A percentile compares a stretch with the other conserved stretches of the same genome.
phyloP scores from a whole-genome alignment of 2,797 vertebrate genomes.

The Pampus argenteus region DNA sequence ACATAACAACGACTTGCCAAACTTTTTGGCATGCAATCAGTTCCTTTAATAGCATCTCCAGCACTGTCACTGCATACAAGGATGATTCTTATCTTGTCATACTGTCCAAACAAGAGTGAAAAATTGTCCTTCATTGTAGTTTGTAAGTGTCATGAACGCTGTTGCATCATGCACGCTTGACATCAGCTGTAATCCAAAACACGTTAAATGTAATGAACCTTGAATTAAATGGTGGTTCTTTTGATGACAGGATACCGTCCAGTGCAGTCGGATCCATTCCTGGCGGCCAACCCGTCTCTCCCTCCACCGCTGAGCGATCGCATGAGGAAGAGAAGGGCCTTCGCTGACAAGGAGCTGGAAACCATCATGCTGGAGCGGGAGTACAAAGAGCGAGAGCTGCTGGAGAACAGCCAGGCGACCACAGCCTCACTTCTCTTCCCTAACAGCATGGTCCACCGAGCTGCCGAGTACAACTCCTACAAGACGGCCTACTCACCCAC shows the following conservation, averaged over 20 bases:
- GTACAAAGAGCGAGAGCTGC: constrained; percentile 95
- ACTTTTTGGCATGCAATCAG: not conserved
- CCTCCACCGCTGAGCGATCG: constrained; percentile 96
- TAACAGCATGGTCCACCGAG: constrained; percentile 86
- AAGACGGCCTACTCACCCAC: constrained; percentile 88
- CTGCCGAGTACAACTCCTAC: constrained; percentile 91
- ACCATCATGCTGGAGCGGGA: constrained; percentile 98
- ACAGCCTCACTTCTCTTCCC: constrained; percentile 89
- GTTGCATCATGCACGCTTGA: not conserved
- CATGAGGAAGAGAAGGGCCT: constrained; percentile 97
- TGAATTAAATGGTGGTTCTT: not conserved
- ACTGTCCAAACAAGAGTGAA: not conserved
- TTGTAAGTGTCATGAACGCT: not conserved
- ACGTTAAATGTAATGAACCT: not conserved
- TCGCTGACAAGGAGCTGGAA: constrained; percentile 98
- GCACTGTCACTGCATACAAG: not conserved
- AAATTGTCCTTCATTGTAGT: not conserved
- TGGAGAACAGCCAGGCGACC: constrained; percentile 89
- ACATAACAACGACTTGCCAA: constrained; percentile 27
- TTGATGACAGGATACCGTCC: constrained; percentile 92
- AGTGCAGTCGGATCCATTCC: constrained; percentile 88
- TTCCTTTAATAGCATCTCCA: not conserved
- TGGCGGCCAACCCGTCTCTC: constrained; percentile 87
- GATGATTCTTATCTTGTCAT: not conserved
- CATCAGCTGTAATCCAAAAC: not conserved